Base-by-base conservation (phyloP, 2,888 invertebrate genomes). In the Pterostichus madidus region DNA sequence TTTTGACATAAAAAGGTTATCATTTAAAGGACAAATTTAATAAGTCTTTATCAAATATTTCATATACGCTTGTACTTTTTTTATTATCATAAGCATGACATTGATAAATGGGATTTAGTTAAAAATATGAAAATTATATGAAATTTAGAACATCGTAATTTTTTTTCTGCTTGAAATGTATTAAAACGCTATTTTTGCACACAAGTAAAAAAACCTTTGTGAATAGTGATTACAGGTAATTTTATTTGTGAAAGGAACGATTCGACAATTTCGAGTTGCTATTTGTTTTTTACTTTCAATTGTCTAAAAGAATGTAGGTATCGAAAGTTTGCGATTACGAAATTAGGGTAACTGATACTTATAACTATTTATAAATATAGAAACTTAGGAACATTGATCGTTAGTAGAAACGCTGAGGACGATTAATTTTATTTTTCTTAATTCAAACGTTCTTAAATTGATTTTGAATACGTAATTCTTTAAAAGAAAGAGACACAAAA, bases 11-110 rank as follows among this genome's bases (percentile, higher is more conserved):
- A 39, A 49, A 49, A 49, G 49, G 49, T 49, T 49, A 49, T 49
- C 49, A 49, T 8, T 11, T 49, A 49, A 49, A 49, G 49, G 49
- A 49, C 49, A n/a, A 49, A 49, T 39, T 39, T 39, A 39, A 39
- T 8, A 39, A 0, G 39, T 39, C 5, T 7, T 39, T 49, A 49
- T 49, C 13, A 49, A 49, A 49, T 49, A 10, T n/a, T 39, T 39
- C 39, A 6, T 39, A 5, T 39, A 2, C 5, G 5, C 39, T 44
- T 44, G 4, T 44, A 11, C n/a, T n/a, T n/a, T n/a, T 5, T 10
- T 49, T 49, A 11, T 49, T n/a, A 49, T 49, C 4, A 49, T 24
- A 24, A 49, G 11, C 49, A 49, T 49, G 49, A 49, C n/a, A 49
- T 49, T 49, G n/a, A 49, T 1, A 49, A 49, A 49, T 24, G 24